Base-by-base conservation (phyloP, 2,888 invertebrate species). In the Eupithecia vulgata region DNA sequence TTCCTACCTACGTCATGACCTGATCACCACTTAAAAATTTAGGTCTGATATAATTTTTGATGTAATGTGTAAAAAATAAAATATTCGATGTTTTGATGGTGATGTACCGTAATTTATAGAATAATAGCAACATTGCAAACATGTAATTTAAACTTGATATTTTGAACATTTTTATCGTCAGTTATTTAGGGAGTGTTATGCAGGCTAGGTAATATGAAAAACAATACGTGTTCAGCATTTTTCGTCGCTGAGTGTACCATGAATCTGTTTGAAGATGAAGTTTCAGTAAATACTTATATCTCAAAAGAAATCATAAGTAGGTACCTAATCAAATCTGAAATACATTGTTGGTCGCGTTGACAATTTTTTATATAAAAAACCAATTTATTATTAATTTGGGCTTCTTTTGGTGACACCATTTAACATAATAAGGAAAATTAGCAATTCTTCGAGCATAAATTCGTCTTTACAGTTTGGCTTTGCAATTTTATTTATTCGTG, bases 391-490 rank as follows among this genome's bases (percentile, higher is more conserved):
- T 35, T 64, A 64, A 64, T 64, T 64, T 37, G n/a, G 35, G 62
- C 62, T 64, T 37, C 62, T 64, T 52, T 64, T 37, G 34, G 62
- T 64, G 62, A 64, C 62, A 64, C 62, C 37, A 64, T 64, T 64
- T 64, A 64, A 37, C n/a, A n/a, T 64, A 64, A 64, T 35, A 64
- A 37, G 62, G 62, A 48, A 45, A 48, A 45, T 67, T 67, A n/a
- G 67, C 42, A 48, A 45, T 48, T 48, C 30, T 67, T 67, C 10
- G 17, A 67, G 67, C 65, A 37, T 13, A 67, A 67, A 45, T 48
- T 48, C 84, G 87, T 87, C 35, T 21, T 64, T 64, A 64, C 37
- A 37, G 13, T 62, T 35, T 37, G 62, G n/a, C 62, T 37, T 62
- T 64, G 25, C 25, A 13, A 25, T 25, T 57, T 57, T 57, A 48